These are phyloP conservation scores for Hoplodrina blanda DNA, from an alignment of 2,888 invertebrate genomes.

Conservation along the genomic window DNA sequence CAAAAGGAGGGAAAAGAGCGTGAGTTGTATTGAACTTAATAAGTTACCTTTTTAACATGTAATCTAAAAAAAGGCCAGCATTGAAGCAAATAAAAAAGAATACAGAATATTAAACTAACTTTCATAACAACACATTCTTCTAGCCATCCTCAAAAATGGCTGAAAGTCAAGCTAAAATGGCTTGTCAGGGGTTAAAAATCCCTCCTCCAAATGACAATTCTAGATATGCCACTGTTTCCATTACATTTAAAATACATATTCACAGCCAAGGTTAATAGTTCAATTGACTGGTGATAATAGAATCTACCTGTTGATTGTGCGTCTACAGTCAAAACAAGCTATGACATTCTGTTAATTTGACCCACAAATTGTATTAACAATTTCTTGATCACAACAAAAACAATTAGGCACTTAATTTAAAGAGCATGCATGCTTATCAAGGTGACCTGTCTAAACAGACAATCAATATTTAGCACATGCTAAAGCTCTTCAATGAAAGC, in stretches of 20 bases:
- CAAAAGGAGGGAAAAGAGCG: too few species aligned
- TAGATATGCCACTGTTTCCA: too few species aligned
- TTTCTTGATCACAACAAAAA: neutral
- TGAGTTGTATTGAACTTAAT: too few species aligned
- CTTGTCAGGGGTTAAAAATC: too few species aligned
- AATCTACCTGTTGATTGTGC: constrained; percentile 12
- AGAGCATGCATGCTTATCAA: neutral
- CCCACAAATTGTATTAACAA: neutral
- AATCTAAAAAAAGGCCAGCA: too few species aligned
- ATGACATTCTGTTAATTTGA: neutral
- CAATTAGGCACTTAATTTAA: neutral
- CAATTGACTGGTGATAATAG: constrained; percentile 10
- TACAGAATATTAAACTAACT: too few species aligned
- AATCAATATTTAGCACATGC: neutral
- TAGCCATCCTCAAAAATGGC: too few species aligned
- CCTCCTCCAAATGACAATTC: too few species aligned
- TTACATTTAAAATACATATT: neutral
- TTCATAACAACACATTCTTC: too few species aligned
- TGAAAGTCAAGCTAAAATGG: too few species aligned
- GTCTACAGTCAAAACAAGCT: neutral
- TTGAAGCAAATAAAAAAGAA: too few species aligned
- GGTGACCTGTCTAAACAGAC: neutral
- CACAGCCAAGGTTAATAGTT: constrained; percentile 7
- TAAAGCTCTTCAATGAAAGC: neutral
- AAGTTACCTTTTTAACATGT: too few species aligned